Evolutionary conservation across 2,888 invertebrate species (phyloP).

Genomic region (Folsomia candida): DNA sequence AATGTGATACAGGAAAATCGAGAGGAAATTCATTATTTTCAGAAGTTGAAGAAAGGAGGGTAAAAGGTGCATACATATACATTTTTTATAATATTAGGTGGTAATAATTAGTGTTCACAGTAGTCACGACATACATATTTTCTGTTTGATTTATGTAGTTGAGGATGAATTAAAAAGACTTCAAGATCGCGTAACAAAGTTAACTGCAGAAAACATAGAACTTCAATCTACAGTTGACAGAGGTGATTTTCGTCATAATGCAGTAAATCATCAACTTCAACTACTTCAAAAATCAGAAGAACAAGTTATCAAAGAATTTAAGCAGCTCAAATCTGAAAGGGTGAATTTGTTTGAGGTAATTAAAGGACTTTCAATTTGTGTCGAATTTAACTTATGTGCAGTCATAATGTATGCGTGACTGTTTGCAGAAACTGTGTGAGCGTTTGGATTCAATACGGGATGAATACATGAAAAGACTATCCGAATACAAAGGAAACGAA

Average conservation of each 20-base stretch:
- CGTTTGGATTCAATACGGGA: constrained; percentile 33
- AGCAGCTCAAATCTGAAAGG: constrained; percentile 36
- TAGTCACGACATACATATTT: background rate
- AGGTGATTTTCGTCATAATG: constrained; percentile 37
- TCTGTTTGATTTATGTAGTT: no score
- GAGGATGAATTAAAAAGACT: constrained; percentile 41
- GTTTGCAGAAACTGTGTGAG: constrained; percentile 27
- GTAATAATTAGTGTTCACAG: constrained; percentile 4
- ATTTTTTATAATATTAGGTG: background rate
- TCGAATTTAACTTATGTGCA: background rate
- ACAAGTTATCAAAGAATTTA: constrained; percentile 32
- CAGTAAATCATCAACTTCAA: constrained; percentile 38
- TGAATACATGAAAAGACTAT: constrained; percentile 34
- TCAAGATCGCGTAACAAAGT: constrained; percentile 25
- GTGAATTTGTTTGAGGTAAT: constrained; percentile 38
- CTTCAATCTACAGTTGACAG: constrained; percentile 32
- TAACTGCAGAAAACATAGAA: constrained; percentile 37
- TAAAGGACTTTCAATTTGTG: background rate
- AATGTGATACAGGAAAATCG: background rate
- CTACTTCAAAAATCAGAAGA: constrained; percentile 35
- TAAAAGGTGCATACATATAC: constrained; percentile 28
- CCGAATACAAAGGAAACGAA: constrained; percentile 21
- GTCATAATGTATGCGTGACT: background rate
- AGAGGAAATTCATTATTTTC: constrained; percentile 46
- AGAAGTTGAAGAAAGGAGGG: constrained; percentile 42